These are phyloP conservation scores for Phytoseiulus persimilis DNA, from an alignment of 2,888 invertebrate genomes.

Conservation along the genomic window DNA sequence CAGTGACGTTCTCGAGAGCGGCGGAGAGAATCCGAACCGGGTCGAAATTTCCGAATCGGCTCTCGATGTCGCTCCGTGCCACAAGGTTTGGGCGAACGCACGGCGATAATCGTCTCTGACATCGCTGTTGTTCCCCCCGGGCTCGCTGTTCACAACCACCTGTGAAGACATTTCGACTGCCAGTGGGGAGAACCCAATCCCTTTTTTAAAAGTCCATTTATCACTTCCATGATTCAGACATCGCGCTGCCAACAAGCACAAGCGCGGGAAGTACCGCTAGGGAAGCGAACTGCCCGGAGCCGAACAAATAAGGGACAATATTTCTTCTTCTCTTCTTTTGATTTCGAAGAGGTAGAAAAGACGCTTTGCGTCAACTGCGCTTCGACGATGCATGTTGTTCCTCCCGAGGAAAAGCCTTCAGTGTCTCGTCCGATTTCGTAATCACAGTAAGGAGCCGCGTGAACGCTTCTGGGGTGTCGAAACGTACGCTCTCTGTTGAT, in stretches of 20 bases:
- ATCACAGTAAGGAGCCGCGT: background rate
- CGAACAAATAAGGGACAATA: background rate
- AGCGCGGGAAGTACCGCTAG: background rate
- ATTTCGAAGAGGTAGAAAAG: background rate
- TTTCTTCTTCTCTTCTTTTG: background rate
- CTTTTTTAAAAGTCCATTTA: conserved; percentile 37
- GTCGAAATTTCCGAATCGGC: no score
- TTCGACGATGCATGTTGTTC: no score
- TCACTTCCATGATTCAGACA: conserved; percentile 14
- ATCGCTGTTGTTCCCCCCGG: background rate
- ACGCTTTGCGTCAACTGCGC: background rate
- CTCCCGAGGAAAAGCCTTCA: background rate
- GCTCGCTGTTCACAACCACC: background rate
- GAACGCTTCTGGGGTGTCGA: background rate
- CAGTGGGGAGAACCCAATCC: background rate
- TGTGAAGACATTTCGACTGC: background rate
- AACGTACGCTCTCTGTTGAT: background rate
- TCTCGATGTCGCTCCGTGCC: background rate
- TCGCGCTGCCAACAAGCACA: background rate
- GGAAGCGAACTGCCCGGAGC: background rate
- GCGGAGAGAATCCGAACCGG: no score
- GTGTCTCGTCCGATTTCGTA: background rate
- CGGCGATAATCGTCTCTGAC: background rate
- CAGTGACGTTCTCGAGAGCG: no score
- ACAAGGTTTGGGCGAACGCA: background rate